Evolutionary conservation across 1,140 invertebrate species (phyloP).

Genomic region (Geopemphigus sp.): DNA sequence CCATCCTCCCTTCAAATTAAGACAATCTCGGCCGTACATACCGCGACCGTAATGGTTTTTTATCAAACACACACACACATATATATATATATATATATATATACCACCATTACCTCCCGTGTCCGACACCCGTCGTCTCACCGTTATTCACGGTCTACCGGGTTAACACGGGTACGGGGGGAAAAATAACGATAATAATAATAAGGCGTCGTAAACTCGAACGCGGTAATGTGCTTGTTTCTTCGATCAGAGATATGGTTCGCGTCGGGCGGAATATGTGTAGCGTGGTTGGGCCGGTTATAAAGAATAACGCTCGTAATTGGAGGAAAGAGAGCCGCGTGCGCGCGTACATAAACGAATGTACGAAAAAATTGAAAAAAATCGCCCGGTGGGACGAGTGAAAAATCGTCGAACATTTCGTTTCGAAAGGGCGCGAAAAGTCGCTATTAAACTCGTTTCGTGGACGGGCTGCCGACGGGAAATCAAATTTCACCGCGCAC

Average conservation of each 20-base stretch:
- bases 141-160: conserved; percentile 39
- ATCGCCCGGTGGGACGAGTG: background rate
- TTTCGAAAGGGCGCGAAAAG: background rate
- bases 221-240: background rate
- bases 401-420: background rate
- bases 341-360: background rate
- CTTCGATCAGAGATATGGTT: background rate
- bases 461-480: too few relatives aligned
- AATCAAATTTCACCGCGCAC: too few relatives aligned
- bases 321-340: background rate
- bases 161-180: background rate
- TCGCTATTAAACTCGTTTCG: too few relatives aligned
- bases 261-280: too few relatives aligned
- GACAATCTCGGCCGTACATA: background rate
- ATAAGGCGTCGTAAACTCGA: conserved; percentile 31
- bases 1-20: conserved; percentile 29
- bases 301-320: conserved; percentile 16
- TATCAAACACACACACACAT: too few relatives aligned
- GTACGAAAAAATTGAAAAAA: background rate
- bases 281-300: background rate
- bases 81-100: too few relatives aligned
- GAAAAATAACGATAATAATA: conserved; percentile 9
- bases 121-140: background rate
- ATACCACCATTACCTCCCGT: too few relatives aligned
- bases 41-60: conserved; percentile 13